These are phyloP conservation scores for Oryzias curvinotus DNA, from an alignment of 2,113 vertebrate genomes.

Conservation along the genomic window DNA sequence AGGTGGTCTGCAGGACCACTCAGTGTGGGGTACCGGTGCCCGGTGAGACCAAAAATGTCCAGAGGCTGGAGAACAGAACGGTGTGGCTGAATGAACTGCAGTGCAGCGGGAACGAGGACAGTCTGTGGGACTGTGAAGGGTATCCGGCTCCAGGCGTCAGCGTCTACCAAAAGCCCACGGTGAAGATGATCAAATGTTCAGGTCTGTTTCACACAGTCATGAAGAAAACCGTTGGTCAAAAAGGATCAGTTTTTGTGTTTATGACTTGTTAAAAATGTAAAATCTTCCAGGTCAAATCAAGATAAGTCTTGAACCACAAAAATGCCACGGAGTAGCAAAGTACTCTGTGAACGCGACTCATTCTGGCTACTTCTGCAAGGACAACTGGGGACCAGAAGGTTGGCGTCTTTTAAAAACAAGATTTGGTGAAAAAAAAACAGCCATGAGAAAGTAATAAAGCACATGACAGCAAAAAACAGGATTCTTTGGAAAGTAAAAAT, in stretches of 20 bases:
- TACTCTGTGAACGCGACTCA: background rate
- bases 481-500: too few species aligned
- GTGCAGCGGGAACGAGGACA: rapidly evolving
- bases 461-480: too few species aligned
- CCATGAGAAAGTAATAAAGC: too few species aligned
- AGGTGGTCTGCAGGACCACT: slow-evolving; percentile 56
- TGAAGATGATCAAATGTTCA: slow-evolving; percentile 22
- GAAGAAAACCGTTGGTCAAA: too few species aligned
- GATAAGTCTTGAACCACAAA: slow-evolving; percentile 7
- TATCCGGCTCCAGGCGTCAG: slow-evolving; percentile 11
- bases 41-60: rapidly evolving
- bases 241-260: background rate
- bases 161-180: rapidly evolving
- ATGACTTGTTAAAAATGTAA: too few species aligned
- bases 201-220: slow-evolving; percentile 6
- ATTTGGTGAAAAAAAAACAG: too few species aligned
- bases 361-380: slow-evolving; percentile 16
- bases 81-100: slow-evolving; percentile 49
- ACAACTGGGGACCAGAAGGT: slow-evolving; percentile 25
- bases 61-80: rapidly evolving
- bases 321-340: slow-evolving; percentile 57
- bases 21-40: slow-evolving; percentile 8
- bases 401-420: too few species aligned
- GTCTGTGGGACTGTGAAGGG: slow-evolving; percentile 11
- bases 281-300: slow-evolving; percentile 26